Conservation (phyloP, 2,888 invertebrate genomes). For the Andrena marginata region DNA sequence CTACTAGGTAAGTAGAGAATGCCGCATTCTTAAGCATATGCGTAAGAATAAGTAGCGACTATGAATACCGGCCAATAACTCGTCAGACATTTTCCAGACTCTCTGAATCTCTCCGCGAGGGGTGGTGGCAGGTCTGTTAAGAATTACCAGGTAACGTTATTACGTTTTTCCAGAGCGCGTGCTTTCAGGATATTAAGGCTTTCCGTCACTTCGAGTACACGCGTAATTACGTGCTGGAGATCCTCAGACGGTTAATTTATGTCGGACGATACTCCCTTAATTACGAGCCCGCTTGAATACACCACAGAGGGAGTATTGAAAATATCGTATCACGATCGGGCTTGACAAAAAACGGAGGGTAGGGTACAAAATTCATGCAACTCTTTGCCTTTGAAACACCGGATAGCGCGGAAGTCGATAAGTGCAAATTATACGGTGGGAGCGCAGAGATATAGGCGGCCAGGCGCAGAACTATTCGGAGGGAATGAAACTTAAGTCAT, state of each 20-base stretch:
- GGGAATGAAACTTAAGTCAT: slow-evolving; percentile 61
- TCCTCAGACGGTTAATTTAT: slow-evolving; percentile 10
- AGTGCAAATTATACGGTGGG: slow-evolving; percentile 48
- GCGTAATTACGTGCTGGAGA: slow-evolving; percentile 8
- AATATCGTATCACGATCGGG: neutral
- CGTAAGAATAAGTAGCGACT: too few relatives aligned
- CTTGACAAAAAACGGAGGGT: neutral
- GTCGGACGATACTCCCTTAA: neutral
- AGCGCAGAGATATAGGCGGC: slow-evolving; percentile 22
- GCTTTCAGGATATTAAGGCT: slow-evolving; percentile 24
- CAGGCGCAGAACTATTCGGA: slow-evolving; percentile 43
- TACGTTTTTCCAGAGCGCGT: neutral
- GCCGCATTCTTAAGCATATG: too few relatives aligned
- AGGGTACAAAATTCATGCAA: neutral
- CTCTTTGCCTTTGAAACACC: neutral
- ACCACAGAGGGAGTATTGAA: neutral
- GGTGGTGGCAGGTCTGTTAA: slow-evolving; percentile 5
- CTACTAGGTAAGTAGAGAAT: too few relatives aligned
- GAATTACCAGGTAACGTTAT: slow-evolving; percentile 24
- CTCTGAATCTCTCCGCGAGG: slow-evolving; percentile 21
- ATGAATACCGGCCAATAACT: too few relatives aligned
- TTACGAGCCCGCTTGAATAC: neutral
- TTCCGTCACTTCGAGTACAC: slow-evolving; percentile 18
- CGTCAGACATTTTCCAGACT: slow-evolving; percentile 5
- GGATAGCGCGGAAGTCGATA: slow-evolving; percentile 32